Base-by-base conservation (phyloP, 92 coral and sea anemone species). In the Phymanthus crucifer region DNA sequence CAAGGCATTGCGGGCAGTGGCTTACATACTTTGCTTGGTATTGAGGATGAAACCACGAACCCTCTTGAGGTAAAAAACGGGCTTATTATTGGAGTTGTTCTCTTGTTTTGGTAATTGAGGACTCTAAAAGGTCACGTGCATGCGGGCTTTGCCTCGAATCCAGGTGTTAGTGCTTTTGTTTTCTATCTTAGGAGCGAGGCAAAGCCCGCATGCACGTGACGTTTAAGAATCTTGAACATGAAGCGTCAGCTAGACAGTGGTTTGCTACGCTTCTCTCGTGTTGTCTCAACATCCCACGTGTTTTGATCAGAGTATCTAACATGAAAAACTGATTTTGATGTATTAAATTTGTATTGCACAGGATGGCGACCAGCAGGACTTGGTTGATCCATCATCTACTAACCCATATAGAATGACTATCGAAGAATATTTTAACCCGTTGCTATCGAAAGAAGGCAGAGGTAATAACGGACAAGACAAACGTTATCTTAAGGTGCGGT, bases 341-440 rank as follows among this genome's bases (percentile, higher is more conserved):
- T n/a, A n/a, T n/a, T n/a, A n/a, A n/a, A n/a, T n/a, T n/a, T n/a
- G n/a, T n/a, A n/a, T n/a, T 26, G 76, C 27, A 54, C 64, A 92
- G 93, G 93, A 87, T 78, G 93, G 86, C 31, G 89, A 82, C 35
- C 47, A 27, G 21, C 83, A 78, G 11, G 67, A 66, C 33, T 70
- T 82, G 27, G 40, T 87, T 38, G 94, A 93, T 67, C 89, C 89
- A 0, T 32, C 70, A 35, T 93, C 97, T 48, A 70, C 84, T 0
- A 90, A 93, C 72, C 97, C 97, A 46, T 93, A 93, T 74, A 54
- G 72, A 17, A 76, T 93, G 66, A 81, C 84, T n/a, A 52, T 90
- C 38, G 94, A 90, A 68, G 97, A 93, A 67, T 93, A 93, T 75
- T 93, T 93, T 40, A 93, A 87, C 57, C 89, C 93, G 14, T 57